Conservation (phyloP, 2,113 vertebrate species). For the Astatotilapia flaviijosephi region DNA sequence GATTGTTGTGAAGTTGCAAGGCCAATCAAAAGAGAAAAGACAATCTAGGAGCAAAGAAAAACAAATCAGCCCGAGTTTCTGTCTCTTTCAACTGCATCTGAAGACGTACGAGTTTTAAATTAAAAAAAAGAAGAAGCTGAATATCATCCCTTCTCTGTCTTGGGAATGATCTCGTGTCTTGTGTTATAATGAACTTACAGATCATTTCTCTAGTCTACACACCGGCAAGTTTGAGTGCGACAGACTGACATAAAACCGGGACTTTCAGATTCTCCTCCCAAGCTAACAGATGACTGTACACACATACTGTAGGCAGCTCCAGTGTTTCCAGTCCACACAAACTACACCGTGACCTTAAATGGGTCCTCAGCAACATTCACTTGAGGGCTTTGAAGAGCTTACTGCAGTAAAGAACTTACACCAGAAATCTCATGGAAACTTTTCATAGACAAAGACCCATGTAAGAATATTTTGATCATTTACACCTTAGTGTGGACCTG, state of each 20-base stretch:
- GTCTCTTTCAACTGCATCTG: neutral
- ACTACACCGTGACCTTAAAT: neutral
- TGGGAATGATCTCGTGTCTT: neutral
- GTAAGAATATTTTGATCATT: neutral
- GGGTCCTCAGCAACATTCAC: neutral
- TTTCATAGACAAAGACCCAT: neutral
- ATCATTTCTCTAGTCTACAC: neutral
- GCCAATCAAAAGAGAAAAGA: neutral
- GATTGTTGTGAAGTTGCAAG: slow-evolving; percentile 30
- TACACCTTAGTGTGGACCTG: neutral
- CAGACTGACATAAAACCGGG: neutral
- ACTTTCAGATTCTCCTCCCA: neutral
- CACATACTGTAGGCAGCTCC: neutral
- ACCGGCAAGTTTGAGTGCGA: neutral
- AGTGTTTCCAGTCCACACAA: neutral
- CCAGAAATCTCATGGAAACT: neutral
- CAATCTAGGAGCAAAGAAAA: neutral
- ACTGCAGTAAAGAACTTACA: neutral
- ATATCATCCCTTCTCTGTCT: neutral
- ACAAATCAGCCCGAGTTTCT: neutral
- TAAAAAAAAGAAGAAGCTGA: neutral
- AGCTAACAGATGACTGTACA: neutral
- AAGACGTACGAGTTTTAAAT: neutral
- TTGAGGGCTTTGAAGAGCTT: neutral
- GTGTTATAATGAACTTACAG: neutral